A percentile compares a stretch with the other conserved stretches of the same genome.
Evolutionary conservation across 2,113 vertebrate genomes (phyloP).

Genomic region (Cinclus mexicanus): DNA sequence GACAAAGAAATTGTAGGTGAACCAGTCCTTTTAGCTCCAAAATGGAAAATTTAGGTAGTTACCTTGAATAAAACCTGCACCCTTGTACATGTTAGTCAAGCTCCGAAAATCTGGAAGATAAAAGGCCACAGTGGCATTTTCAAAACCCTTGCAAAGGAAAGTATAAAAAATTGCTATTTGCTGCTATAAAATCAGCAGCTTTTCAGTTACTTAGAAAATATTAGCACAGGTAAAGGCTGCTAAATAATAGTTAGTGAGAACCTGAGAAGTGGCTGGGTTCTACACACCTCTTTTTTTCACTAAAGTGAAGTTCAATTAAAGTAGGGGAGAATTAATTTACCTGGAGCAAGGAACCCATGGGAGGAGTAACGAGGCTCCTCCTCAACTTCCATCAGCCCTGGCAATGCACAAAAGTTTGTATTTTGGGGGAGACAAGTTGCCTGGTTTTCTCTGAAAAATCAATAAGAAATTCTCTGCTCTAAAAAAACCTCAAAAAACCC

Average conservation of each 20-base stretch:
- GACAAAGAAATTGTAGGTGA: neutral
- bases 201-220: neutral
- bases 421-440: fast-evolving
- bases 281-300: neutral
- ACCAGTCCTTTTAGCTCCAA: neutral
- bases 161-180: too few species aligned
- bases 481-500: neutral
- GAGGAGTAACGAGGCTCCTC: neutral
- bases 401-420: fast-evolving
- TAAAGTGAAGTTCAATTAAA: neutral
- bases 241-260: neutral
- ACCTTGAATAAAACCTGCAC: neutral
- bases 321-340: neutral
- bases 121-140: neutral
- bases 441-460: neutral
- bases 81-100: neutral
- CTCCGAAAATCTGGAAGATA: neutral
- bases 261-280: neutral
- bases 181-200: neutral
- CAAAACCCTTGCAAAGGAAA: neutral
- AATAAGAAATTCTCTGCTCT: neutral
- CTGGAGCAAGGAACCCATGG: neutral
- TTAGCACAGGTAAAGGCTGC: neutral
- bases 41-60: neutral
- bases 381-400: neutral